A percentile compares a stretch with the other conserved stretches of the same genome.
phyloP scores from a whole-genome alignment of 2,113 vertebrate genomes.

The Rhabdornis inornatus region DNA sequence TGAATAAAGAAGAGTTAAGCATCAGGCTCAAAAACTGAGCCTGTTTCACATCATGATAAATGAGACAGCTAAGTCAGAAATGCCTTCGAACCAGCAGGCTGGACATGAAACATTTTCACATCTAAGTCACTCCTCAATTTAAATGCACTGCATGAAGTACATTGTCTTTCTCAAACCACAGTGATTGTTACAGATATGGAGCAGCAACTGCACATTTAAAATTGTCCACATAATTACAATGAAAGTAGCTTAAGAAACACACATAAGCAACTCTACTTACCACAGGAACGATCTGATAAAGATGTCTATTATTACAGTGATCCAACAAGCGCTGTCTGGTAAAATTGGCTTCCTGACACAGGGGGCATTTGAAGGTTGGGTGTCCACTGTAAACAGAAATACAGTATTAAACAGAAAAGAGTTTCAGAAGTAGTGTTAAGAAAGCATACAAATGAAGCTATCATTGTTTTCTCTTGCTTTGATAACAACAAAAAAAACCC shows the following conservation, averaged over 20 bases:
- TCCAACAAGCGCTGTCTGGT: conserved; percentile 78
- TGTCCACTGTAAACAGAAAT: conserved; percentile 67
- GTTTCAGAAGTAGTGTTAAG: background rate
- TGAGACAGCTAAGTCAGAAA: background rate
- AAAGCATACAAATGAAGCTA: background rate
- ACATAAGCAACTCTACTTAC: conserved; percentile 66
- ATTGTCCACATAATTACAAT: background rate
- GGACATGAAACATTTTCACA: background rate
- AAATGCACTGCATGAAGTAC: background rate
- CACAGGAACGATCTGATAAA: conserved; percentile 75
- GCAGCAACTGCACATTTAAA: background rate
- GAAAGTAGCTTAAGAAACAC: background rate
- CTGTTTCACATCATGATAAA: background rate
- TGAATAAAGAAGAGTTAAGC: background rate
- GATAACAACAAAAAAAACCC: background rate
- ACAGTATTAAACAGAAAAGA: background rate
- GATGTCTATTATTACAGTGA: conserved; percentile 81
- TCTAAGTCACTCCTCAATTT: background rate
- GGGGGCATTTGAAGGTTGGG: conserved; percentile 79
- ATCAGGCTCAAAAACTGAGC: background rate
- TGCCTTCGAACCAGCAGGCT: background rate
- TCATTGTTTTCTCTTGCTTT: background rate
- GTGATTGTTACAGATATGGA: background rate
- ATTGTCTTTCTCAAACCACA: background rate
- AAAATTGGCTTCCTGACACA: conserved; percentile 80